Evolutionary conservation across 2,888 invertebrate species (phyloP).

Genomic region (Xestia xanthographa): DNA sequence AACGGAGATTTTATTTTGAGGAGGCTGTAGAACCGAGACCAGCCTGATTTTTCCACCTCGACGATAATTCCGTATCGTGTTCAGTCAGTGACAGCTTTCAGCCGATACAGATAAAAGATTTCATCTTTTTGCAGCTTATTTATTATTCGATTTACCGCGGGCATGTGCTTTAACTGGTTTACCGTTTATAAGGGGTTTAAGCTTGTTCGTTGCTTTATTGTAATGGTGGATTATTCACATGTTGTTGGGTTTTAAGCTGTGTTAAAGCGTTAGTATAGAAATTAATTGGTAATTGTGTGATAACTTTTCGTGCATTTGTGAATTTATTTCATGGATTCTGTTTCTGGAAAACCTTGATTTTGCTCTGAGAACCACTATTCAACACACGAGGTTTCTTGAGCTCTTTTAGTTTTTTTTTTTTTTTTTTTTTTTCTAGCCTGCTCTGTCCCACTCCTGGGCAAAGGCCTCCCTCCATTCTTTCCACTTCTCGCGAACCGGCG

Average conservation of each 20-base stretch:
- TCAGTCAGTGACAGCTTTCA: conserved; percentile 56
- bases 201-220: conserved; percentile 33
- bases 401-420: no score
- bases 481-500: no score
- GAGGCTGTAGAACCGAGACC: conserved; percentile 72
- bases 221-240: conserved; percentile 33
- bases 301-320: background rate
- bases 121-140: conserved; percentile 58
- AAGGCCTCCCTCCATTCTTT: no score
- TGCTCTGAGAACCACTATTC: background rate
- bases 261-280: conserved; percentile 11
- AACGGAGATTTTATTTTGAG: conserved; percentile 81
- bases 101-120: conserved; percentile 63
- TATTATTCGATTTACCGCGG: conserved; percentile 54
- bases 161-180: conserved; percentile 36
- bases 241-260: conserved; percentile 25
- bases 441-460: no score
- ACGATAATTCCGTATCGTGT: conserved; percentile 69
- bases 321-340: background rate
- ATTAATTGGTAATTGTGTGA: conserved; percentile 10
- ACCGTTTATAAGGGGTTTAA: conserved; percentile 22
- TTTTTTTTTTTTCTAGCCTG: no score
- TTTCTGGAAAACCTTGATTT: background rate
- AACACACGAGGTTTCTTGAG: background rate
- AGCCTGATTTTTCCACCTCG: conserved; percentile 77